Base-by-base conservation (phyloP, 2,888 invertebrate species). In the Caenorhabditis sp. region DNA sequence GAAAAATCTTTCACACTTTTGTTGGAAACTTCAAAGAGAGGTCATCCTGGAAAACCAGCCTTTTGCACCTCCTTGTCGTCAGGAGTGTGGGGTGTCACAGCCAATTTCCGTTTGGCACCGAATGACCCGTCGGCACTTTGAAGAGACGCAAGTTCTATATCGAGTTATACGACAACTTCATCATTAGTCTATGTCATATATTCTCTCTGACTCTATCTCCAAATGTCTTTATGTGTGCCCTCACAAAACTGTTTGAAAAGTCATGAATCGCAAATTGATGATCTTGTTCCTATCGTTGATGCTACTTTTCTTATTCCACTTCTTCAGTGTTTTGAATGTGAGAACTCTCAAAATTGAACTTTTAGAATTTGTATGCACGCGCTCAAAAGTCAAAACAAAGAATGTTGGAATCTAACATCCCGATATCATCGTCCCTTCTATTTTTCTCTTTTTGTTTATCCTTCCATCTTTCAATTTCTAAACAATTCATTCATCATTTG, bases 21-120 rank as follows among this genome's bases (percentile, higher is more conserved):
- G 44, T 60, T 37, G 35, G 0, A 32, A n/a, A 26, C 37, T 69
- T 51, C 24, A 24, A 15, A 58, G 50, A 51, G 18, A 60, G 28
- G 24, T 37, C 47, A 47, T 47, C 47, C 47, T 18, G 20, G 20
- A 47, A 47, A n/a, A 5, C 32, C 50, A 47, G 24, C 51, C 55
- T 44, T 47, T 74, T 60, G 60, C 65, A 50, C 65, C 47, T 61
- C 56, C 18, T 62, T 18, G 18, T 32, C 32, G 60, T 47, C 50
- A n/a, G 47, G 47, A 47, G 47, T 26, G 64, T n/a, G n/a, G n/a
- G 35, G 76, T 68, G 76, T 76, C 76, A 76, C 76, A 76, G 76
- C 76, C 76, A 76, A 76, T 76, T 76, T 76, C 76, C 76, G 67
- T 76, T 76, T 67, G 20, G 56, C 47, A 32, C 58, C 26, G 56